Percentiles rank a stretch among this genome's conserved stretches.
Evolutionary conservation across 2,113 vertebrate genomes (phyloP).

Genomic region (Brevimyrus niger): DNA sequence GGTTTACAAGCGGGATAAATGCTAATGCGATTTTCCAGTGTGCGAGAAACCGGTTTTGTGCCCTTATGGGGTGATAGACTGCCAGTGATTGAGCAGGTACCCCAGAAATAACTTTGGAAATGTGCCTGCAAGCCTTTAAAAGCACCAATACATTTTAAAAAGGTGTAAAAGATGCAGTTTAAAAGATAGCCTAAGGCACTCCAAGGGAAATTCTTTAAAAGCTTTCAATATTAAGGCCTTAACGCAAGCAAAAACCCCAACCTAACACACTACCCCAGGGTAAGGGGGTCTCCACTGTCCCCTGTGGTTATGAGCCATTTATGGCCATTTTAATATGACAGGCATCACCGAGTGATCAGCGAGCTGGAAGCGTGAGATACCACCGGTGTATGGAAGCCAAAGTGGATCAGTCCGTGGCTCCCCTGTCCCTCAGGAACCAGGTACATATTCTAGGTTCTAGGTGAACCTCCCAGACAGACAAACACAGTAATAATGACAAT

Average conservation of each 20-base stretch:
- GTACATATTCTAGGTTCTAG: not conserved
- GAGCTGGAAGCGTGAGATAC: not conserved
- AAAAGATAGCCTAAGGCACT: not conserved
- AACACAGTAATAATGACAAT: not conserved
- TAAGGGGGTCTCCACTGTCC: not conserved
- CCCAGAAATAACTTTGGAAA: slow-evolving; percentile 44
- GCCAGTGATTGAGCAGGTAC: slow-evolving; percentile 31
- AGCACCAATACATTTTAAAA: slow-evolving; percentile 25
- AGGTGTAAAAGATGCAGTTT: slow-evolving; percentile 24
- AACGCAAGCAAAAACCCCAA: not conserved
- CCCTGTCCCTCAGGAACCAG: not conserved
- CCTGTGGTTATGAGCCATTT: not conserved
- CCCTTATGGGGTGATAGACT: slow-evolving; percentile 20
- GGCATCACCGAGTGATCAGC: not conserved
- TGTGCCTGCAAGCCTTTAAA: slow-evolving; percentile 30
- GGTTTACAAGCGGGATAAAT: slow-evolving; percentile 27
- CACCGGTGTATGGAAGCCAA: not conserved
- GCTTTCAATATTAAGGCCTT: not conserved
- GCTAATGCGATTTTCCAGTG: slow-evolving; percentile 40
- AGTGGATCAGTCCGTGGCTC: not conserved
- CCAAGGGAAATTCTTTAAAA: not conserved
- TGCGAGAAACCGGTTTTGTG: slow-evolving; percentile 29
- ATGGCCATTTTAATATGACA: not conserved
- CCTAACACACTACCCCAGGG: not conserved
- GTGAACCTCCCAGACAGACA: not conserved